A percentile compares a stretch with the other conserved stretches of the same genome.
phyloP scores from a whole-genome alignment of 1,140 invertebrate species.

The Anastatus disparis region DNA sequence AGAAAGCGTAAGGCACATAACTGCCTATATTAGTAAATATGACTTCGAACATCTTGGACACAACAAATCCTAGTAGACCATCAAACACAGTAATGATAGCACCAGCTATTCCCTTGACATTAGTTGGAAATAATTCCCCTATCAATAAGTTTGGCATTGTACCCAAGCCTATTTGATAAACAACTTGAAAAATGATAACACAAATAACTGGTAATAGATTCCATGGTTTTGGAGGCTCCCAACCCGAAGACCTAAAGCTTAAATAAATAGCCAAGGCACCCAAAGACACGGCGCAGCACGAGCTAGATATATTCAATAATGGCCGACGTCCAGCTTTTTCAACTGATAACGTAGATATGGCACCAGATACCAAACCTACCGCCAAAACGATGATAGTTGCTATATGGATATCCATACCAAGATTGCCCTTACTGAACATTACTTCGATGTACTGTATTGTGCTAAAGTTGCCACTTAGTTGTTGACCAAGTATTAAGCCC shows the following conservation, averaged over 20 bases:
- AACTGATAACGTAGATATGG: slow-evolving; percentile 73
- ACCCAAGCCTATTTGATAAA: slow-evolving; percentile 79
- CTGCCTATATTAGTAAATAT: slow-evolving; percentile 72
- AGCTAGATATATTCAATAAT: slow-evolving; percentile 73
- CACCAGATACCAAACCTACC: slow-evolving; percentile 75
- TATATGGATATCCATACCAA: slow-evolving; percentile 65
- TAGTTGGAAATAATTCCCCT: slow-evolving; percentile 81
- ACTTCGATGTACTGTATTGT: slow-evolving; percentile 81
- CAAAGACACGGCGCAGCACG: slow-evolving; percentile 69
- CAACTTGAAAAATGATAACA: slow-evolving; percentile 77
- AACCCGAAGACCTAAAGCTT: slow-evolving; percentile 57
- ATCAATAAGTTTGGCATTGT: slow-evolving; percentile 81
- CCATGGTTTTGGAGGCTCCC: slow-evolving; percentile 55
- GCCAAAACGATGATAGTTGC: slow-evolving; percentile 77
- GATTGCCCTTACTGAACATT: slow-evolving; percentile 75
- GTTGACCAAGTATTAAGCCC: slow-evolving; percentile 78
- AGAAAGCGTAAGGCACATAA: slow-evolving; percentile 80
- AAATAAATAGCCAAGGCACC: slow-evolving; percentile 72
- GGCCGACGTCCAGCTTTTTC: slow-evolving; percentile 78
- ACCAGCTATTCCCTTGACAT: slow-evolving; percentile 77
- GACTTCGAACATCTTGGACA: slow-evolving; percentile 80
- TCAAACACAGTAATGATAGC: slow-evolving; percentile 73
- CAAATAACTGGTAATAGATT: slow-evolving; percentile 73
- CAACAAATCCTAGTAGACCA: slow-evolving; percentile 79
- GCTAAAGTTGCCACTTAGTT: slow-evolving; percentile 82